Percentiles rank a stretch among this genome's conserved stretches.
Evolutionary conservation across 1,140 invertebrate species (phyloP).

Genomic region (Ceratina australensis): DNA sequence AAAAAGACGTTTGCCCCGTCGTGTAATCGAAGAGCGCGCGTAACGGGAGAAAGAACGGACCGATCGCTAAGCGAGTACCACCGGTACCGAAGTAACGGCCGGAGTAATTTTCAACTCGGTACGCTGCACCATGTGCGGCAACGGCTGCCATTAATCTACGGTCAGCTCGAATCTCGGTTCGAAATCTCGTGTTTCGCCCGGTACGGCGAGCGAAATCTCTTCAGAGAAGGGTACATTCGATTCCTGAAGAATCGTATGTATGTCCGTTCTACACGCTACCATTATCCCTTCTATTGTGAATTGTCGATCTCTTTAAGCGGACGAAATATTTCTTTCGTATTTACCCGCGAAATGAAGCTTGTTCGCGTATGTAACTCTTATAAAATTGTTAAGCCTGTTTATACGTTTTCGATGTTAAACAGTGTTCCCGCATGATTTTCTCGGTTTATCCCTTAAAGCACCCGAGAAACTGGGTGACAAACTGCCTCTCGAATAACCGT

Average conservation of each 20-base stretch:
- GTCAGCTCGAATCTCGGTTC: conserved; percentile 44
- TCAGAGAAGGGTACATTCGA: background rate
- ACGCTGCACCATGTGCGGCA: conserved; percentile 32
- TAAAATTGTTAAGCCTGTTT: no score
- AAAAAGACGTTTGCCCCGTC: no score
- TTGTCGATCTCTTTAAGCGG: no score
- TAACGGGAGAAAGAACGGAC: no score
- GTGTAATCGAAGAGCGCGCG: no score
- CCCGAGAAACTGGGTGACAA: conserved; percentile 29
- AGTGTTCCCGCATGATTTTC: background rate
- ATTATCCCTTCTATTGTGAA: background rate
- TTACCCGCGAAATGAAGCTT: no score
- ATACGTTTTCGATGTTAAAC: no score
- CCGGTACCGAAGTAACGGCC: background rate
- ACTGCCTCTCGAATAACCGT: conserved; percentile 43
- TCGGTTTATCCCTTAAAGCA: conserved; percentile 31
- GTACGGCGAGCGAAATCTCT: conserved; percentile 31
- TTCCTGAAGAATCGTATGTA: conserved; percentile 21
- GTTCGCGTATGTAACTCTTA: background rate
- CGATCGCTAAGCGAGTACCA: conserved; percentile 40
- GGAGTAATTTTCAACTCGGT: conserved; percentile 20
- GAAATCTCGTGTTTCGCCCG: conserved; percentile 46
- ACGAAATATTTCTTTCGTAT: background rate
- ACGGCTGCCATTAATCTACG: conserved; percentile 54
- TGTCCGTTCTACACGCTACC: background rate